These are phyloP conservation scores for Periophthalmus magnuspinnatus DNA, from an alignment of 2,797 vertebrate genomes.

Conservation along the genomic window DNA sequence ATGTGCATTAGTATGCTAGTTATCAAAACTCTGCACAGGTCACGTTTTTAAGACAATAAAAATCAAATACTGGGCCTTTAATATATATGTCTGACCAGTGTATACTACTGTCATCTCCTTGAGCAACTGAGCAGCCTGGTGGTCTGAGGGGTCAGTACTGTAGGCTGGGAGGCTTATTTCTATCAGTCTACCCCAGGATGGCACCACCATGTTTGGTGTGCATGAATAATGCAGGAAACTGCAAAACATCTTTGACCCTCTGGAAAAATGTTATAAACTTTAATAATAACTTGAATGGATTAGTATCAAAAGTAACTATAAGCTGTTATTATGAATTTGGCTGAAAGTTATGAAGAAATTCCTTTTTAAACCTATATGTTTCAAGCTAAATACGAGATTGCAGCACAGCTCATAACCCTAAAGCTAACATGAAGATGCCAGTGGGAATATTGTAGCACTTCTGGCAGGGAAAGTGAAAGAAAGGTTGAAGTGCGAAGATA, in stretches of 20 bases:
- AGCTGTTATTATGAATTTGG: neutral
- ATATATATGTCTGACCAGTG: too few species aligned
- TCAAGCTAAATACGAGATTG: neutral
- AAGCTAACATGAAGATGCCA: neutral
- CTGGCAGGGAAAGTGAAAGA: constrained; percentile 26
- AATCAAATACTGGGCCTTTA: too few species aligned
- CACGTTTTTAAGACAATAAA: too few species aligned
- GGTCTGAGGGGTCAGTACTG: too few species aligned
- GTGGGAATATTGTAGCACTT: constrained; percentile 30
- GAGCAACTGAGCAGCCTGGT: too few species aligned
- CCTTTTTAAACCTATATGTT: neutral
- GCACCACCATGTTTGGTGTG: neutral
- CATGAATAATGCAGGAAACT: neutral
- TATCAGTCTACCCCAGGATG: neutral
- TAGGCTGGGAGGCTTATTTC: neutral
- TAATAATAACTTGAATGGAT: neutral
- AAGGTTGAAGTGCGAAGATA: constrained; percentile 40
- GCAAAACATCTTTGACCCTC: neutral
- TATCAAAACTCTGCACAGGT: too few species aligned
- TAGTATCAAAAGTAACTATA: neutral
- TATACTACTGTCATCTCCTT: neutral
- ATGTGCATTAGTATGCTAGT: too few species aligned
- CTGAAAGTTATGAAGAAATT: neutral
- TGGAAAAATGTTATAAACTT: neutral
- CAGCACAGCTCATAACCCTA: neutral